These are phyloP conservation scores for Symphodus melops DNA, from an alignment of 2,113 vertebrate genomes.

Conservation along the genomic window DNA sequence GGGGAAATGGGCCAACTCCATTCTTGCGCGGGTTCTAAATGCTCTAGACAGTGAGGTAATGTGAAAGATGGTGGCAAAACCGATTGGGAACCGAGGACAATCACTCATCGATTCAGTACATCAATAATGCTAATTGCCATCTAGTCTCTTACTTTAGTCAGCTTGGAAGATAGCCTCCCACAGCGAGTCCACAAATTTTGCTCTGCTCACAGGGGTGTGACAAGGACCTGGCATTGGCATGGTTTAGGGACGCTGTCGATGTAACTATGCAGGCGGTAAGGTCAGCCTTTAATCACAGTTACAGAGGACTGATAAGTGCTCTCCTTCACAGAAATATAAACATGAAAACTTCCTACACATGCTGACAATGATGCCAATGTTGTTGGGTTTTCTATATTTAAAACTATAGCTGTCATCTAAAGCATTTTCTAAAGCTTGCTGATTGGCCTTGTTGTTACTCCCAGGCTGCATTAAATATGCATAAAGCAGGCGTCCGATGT, in stretches of 20 bases:
- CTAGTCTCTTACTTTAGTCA: constrained; percentile 19
- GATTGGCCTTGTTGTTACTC: background rate
- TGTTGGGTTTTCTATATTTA: background rate
- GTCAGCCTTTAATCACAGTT: constrained; percentile 5
- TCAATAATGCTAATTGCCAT: constrained; percentile 45
- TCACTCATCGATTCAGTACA: constrained; percentile 35
- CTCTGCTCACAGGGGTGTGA: constrained; percentile 9
- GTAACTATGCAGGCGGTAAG: background rate
- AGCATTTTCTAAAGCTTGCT: background rate
- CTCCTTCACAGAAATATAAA: constrained; percentile 3
- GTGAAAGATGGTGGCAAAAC: constrained; percentile 14
- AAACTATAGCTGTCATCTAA: constrained; percentile 3
- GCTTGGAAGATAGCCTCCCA: background rate
- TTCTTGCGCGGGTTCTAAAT: background rate
- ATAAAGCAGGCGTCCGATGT: too few species aligned
- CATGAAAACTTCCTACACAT: background rate
- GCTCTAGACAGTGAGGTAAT: background rate
- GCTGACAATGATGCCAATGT: constrained; percentile 7
- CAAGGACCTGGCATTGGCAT: background rate
- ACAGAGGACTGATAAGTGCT: background rate
- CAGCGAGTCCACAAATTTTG: constrained; percentile 18
- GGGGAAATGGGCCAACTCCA: background rate
- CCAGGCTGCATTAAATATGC: background rate
- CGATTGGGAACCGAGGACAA: constrained; percentile 8
- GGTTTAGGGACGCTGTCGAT: background rate